These are phyloP conservation scores for Argopecten irradians DNA, from an alignment of 1,140 invertebrate genomes.

Conservation along the genomic window DNA sequence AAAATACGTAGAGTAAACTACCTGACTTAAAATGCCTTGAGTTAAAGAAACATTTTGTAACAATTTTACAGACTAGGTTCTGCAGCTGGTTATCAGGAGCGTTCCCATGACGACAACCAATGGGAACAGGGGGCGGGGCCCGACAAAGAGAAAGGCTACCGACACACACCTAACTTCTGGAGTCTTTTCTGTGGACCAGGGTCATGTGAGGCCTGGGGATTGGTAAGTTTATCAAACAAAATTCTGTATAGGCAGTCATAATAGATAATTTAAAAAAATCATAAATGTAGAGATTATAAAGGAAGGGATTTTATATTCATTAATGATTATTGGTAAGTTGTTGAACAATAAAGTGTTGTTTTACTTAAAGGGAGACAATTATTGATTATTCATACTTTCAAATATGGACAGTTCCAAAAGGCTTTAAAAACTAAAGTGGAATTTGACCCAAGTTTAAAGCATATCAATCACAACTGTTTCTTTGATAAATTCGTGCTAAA, in stretches of 20 bases:
- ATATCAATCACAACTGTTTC: too few relatives aligned
- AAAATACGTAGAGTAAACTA: too few relatives aligned
- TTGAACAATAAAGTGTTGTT: not conserved
- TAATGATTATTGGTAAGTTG: too few relatives aligned
- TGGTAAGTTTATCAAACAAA: slow-evolving; percentile 44
- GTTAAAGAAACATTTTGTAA: not conserved
- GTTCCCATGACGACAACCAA: not conserved
- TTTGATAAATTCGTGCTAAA: too few relatives aligned
- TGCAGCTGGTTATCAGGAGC: not conserved
- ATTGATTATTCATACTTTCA: too few relatives aligned
- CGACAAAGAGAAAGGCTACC: slow-evolving; percentile 42
- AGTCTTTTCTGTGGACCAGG: slow-evolving; percentile 39
- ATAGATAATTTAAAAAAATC: not conserved
- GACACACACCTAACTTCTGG: slow-evolving; percentile 37
- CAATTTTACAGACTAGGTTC: slow-evolving; percentile 2
- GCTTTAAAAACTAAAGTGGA: too few relatives aligned
- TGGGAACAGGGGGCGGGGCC: slow-evolving; percentile 31
- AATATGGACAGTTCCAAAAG: too few relatives aligned
- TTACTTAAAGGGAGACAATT: not conserved
- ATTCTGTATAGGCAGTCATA: not conserved
- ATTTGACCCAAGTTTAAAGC: too few relatives aligned
- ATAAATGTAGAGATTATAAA: not conserved
- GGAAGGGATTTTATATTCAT: too few relatives aligned
- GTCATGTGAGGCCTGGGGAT: slow-evolving; percentile 56
- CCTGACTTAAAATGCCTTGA: too few relatives aligned